phyloP scores from a whole-genome alignment of 2,797 vertebrate genomes.

The Coregonus suidteri region DNA sequence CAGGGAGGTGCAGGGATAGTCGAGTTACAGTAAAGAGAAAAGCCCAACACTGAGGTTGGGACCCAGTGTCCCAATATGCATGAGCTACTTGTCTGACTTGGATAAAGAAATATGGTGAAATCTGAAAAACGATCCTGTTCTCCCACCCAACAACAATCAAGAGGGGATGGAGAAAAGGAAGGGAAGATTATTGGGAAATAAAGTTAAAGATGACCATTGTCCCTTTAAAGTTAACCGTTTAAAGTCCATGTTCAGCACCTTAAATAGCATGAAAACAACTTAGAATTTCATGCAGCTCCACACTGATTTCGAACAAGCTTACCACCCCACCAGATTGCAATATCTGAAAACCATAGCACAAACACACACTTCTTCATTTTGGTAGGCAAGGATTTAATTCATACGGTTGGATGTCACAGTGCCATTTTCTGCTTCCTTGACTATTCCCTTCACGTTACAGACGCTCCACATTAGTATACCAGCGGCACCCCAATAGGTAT shows the following conservation, averaged over 20 bases:
- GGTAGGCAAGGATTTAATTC: background rate
- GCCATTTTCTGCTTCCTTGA: background rate
- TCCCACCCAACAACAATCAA: background rate
- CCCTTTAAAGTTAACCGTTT: background rate
- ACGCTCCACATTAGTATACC: background rate
- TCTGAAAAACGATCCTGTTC: background rate
- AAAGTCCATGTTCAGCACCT: background rate
- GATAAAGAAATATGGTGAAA: background rate
- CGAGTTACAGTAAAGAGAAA: background rate
- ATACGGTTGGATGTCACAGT: background rate
- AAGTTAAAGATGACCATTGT: background rate
- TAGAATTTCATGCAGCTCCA: background rate
- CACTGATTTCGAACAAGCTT: background rate
- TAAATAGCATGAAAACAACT: no score
- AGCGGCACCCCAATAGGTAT: background rate
- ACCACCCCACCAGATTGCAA: background rate
- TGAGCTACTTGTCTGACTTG: no score
- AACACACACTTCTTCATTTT: background rate
- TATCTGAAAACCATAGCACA: background rate
- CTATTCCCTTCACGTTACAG: constrained; percentile 11
- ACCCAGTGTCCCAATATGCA: no score
- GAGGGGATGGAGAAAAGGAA: background rate
- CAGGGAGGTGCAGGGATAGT: background rate
- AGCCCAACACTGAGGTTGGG: no score
- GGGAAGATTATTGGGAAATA: background rate